Percentiles rank a stretch among this genome's conserved stretches.
Conservation (phyloP, 2,888 invertebrate species). For the Luperina testacea region DNA sequence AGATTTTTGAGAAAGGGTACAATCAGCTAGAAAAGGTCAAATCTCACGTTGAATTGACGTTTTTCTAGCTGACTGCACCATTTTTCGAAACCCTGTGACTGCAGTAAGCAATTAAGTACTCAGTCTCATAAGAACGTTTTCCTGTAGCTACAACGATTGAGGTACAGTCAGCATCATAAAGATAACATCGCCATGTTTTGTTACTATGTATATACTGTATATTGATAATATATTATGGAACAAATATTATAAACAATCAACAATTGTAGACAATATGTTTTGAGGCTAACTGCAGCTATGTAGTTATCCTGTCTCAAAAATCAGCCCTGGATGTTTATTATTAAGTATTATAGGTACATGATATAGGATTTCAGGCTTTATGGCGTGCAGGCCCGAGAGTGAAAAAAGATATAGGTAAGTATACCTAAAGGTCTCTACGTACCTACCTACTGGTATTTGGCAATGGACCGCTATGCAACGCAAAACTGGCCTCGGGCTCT, state of each 20-base stretch:
- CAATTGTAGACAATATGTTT: background rate
- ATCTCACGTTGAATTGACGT: background rate
- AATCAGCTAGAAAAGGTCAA: background rate
- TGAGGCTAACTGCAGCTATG: background rate
- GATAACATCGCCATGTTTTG: background rate
- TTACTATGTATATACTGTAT: too few relatives aligned
- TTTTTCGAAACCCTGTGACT: background rate
- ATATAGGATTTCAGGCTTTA: background rate
- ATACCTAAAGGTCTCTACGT: background rate
- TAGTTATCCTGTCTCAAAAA: background rate
- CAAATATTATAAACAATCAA: background rate
- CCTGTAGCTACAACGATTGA: background rate
- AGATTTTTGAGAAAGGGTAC: too few relatives aligned
- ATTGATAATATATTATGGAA: background rate
- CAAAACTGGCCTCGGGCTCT: background rate
- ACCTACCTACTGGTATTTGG: background rate
- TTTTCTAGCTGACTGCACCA: background rate
- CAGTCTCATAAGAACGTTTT: background rate
- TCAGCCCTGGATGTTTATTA: background rate
- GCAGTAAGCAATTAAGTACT: background rate
- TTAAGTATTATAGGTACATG: background rate
- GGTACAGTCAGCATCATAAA: background rate
- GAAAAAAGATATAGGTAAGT: background rate
- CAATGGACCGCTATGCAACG: background rate
- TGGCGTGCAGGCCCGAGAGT: background rate